Conservation (phyloP, 1,140 invertebrate genomes). For the Linepithema humile region DNA sequence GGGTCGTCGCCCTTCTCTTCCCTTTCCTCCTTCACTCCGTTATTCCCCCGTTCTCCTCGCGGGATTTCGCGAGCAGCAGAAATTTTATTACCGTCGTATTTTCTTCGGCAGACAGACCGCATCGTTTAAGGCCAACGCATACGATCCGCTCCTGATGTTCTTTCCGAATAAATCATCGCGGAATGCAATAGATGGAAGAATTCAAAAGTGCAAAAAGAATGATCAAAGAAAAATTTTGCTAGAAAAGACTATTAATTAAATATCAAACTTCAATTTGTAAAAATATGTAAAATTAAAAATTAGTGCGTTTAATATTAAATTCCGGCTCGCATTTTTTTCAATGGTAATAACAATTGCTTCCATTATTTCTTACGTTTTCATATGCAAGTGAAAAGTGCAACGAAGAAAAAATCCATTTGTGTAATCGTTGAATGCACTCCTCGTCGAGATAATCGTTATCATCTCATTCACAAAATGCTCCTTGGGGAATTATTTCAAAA, state of each 20-base stretch:
- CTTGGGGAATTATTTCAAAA: constrained; percentile 37
- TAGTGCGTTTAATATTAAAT: too few relatives aligned
- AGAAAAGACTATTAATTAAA: too few relatives aligned
- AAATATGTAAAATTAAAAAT: neutral
- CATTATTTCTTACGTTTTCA: neutral
- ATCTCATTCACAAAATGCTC: constrained; percentile 22
- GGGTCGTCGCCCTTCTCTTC: constrained; percentile 58
- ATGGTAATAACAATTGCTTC: too few relatives aligned
- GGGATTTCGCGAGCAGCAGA: constrained; percentile 21
- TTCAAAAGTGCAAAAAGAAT: neutral
- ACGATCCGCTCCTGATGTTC: constrained; percentile 4
- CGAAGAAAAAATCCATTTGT: neutral
- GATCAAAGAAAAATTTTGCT: neutral
- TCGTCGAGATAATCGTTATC: constrained; percentile 40
- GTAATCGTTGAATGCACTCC: neutral
- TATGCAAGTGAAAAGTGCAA: neutral
- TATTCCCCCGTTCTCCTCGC: too few relatives aligned
- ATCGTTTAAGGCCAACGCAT: neutral
- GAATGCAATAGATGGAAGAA: neutral
- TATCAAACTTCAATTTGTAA: neutral
- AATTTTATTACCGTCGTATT: constrained; percentile 62
- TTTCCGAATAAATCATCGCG: constrained; percentile 4
- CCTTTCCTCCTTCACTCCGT: neutral
- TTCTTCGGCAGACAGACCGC: constrained; percentile 14
- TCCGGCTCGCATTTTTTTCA: too few relatives aligned